A percentile compares a stretch with the other conserved stretches of the same genome.
These are phyloP conservation scores for Gobius niger DNA, from an alignment of 2,113 vertebrate species.

Conservation along the genomic window DNA sequence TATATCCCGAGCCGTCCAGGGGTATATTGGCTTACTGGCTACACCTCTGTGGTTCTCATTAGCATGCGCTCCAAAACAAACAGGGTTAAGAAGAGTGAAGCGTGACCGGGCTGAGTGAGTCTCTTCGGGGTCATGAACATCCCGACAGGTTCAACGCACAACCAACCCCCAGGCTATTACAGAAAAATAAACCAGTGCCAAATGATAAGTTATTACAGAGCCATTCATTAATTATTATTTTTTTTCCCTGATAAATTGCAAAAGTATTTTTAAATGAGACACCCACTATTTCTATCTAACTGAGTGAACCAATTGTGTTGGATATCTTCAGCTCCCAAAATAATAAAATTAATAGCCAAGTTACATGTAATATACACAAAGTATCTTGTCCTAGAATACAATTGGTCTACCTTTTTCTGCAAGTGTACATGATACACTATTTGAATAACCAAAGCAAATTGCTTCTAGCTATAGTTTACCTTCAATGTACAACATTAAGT, in stretches of 20 bases:
- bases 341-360: too few relatives aligned
- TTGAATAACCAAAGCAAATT: not conserved
- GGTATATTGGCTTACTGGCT: conserved; percentile 40
- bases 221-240: not conserved
- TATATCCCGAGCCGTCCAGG: conserved; percentile 41
- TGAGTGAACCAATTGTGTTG: too few relatives aligned
- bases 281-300: too few relatives aligned
- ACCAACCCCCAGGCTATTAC: conserved; percentile 5
- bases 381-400: too few relatives aligned
- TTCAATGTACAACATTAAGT: not conserved
- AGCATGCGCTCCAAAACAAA: conserved; percentile 41
- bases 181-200: not conserved
- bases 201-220: not conserved
- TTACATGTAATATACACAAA: too few relatives aligned
- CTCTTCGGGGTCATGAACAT: conserved; percentile 14
- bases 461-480: not conserved
- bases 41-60: conserved; percentile 28
- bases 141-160: conserved; percentile 10
- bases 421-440: not conserved
- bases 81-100: conserved; percentile 28
- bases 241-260: too few relatives aligned
- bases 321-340: too few relatives aligned
- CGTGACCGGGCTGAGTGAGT: conserved; percentile 21
- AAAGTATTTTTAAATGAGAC: too few relatives aligned
- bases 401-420: not conserved